phyloP scores from a whole-genome alignment of 2,888 invertebrate genomes.

The Romanomermis culicivorax region DNA sequence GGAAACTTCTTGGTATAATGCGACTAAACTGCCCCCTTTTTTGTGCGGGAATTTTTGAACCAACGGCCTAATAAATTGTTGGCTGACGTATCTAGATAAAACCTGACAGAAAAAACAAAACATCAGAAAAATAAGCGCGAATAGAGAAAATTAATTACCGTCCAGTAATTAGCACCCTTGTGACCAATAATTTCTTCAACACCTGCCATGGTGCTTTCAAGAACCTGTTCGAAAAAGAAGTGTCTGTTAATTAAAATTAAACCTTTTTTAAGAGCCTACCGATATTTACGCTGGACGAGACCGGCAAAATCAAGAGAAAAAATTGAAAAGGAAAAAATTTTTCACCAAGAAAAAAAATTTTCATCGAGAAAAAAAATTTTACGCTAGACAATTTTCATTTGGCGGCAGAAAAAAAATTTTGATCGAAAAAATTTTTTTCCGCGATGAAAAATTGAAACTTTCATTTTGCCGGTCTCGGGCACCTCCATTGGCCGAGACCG shows the following conservation, averaged over 20 bases:
- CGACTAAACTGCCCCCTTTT: not conserved
- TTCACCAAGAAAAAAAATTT: no score
- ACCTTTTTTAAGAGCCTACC: not conserved
- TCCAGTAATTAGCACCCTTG: conserved; percentile 26
- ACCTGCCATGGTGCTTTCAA: conserved; percentile 31
- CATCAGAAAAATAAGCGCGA: not conserved
- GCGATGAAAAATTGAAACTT: no score
- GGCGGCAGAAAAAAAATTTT: no score
- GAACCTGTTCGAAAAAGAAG: not conserved
- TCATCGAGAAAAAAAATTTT: no score
- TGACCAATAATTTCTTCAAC: conserved; percentile 33
- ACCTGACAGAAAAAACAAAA: not conserved
- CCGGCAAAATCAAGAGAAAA: no score
- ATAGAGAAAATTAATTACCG: not conserved
- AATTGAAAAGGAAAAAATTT: no score
- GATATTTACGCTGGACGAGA: no score
- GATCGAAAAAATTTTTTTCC: no score
- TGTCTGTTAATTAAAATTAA: not conserved
- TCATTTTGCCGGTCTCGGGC: no score
- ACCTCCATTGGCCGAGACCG: no score
- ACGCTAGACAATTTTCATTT: no score
- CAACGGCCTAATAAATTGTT: not conserved
- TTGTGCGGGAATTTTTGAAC: not conserved
- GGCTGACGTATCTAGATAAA: not conserved
- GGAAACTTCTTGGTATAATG: conserved; percentile 2